These are phyloP conservation scores for Volucella bombylans DNA, from an alignment of 2,888 invertebrate genomes.

Conservation along the genomic window DNA sequence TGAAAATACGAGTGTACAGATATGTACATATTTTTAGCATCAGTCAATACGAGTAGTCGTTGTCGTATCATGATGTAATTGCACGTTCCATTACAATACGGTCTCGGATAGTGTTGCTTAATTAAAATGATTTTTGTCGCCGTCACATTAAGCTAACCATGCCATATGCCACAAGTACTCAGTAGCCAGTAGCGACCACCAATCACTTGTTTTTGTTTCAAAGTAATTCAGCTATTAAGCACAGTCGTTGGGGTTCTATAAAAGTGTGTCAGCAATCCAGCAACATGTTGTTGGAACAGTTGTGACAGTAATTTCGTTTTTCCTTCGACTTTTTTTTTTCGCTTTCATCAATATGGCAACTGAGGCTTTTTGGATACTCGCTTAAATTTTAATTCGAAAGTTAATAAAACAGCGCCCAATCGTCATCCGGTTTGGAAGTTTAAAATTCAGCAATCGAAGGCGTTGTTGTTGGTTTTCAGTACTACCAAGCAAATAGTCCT, in stretches of 20 bases:
- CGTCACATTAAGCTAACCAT: constrained; percentile 6
- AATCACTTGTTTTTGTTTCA: constrained; percentile 17
- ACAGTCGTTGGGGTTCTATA: constrained; percentile 22
- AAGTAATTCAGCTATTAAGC: constrained; percentile 36
- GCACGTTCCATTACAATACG: constrained; percentile 29
- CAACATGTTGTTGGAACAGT: constrained; percentile 50
- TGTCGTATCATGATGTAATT: constrained; percentile 54
- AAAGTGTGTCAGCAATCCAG: constrained; percentile 50
- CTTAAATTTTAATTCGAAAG: constrained; percentile 49
- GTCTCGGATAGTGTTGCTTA: not conserved
- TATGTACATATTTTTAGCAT: constrained; percentile 64
- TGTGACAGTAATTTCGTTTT: constrained; percentile 20
- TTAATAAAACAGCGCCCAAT: constrained; percentile 53
- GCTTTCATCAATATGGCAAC: constrained; percentile 55
- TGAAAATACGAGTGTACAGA: not conserved
- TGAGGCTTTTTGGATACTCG: not conserved
- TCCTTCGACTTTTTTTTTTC: constrained; percentile 22
- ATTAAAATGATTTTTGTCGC: constrained; percentile 17
- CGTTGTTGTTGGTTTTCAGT: not conserved
- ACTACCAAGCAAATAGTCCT: constrained; percentile 33
- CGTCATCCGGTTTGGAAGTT: constrained; percentile 63
- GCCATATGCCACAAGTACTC: not conserved
- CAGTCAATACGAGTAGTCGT: not conserved
- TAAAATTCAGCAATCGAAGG: constrained; percentile 41
- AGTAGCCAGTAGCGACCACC: not conserved